Percentiles rank a stretch among this genome's conserved stretches.
phyloP scores from a whole-genome alignment of 2,797 vertebrate species.

The Pelochelys cantorii region DNA sequence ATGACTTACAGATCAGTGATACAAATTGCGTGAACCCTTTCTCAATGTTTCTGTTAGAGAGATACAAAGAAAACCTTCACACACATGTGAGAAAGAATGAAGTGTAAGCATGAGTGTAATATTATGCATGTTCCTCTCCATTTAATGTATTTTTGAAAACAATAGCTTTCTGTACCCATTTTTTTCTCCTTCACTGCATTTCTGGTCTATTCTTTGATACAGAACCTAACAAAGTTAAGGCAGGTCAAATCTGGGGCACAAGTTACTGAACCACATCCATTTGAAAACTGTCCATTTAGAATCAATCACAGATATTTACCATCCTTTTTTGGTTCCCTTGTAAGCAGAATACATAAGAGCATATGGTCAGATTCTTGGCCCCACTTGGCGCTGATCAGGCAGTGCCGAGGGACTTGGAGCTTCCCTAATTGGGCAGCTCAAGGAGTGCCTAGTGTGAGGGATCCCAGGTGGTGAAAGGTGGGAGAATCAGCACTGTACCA shows the following conservation, averaged over 20 bases:
- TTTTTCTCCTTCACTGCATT: not conserved
- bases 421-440: not conserved
- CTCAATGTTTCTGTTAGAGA: not conserved
- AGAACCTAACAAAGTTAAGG: not conserved
- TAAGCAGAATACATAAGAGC: slow-evolving; percentile 24
- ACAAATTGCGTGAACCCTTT: not conserved
- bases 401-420: not conserved
- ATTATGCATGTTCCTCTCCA: not conserved
- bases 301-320: not conserved
- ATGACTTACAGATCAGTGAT: not conserved
- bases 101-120: not conserved
- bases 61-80: not conserved
- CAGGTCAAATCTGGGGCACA: slow-evolving; percentile 59
- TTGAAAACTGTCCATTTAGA: slow-evolving; percentile 32
- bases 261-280: slow-evolving; percentile 51
- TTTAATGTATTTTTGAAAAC: not conserved
- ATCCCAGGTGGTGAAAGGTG: not conserved
- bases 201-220: too few relatives aligned
- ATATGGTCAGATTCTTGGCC: not conserved
- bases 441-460: not conserved
- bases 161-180: not conserved
- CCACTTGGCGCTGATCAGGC: not conserved
- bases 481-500: not conserved
- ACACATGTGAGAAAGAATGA: not conserved
- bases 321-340: slow-evolving; percentile 35